Conservation (phyloP, 92 coral and sea anemone genomes). For the Parazoanthus darwini region DNA sequence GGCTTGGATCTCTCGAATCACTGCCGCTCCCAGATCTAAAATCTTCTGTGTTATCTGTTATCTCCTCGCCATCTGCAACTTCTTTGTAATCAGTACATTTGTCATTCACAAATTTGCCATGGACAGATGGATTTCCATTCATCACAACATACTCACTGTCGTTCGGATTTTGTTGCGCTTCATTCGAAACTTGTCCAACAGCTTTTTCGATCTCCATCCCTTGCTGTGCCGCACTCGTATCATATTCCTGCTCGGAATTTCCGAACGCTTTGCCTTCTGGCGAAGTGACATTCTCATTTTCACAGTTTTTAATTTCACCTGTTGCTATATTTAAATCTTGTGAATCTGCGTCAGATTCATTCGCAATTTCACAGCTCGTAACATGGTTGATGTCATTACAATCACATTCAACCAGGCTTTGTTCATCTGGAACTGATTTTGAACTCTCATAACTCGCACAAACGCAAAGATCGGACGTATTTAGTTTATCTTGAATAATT, state of each 20-base stretch:
- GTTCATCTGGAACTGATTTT: slow-evolving; percentile 16
- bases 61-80: slow-evolving; percentile 37
- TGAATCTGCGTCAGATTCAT: slow-evolving; percentile 2
- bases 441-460: not conserved
- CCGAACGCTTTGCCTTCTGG: not conserved
- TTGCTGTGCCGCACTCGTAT: slow-evolving; percentile 35
- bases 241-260: slow-evolving; percentile 3
- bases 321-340: slow-evolving; percentile 37
- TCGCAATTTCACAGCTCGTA: slow-evolving; percentile 33
- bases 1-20: not conserved
- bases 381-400: not conserved
- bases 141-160: slow-evolving; percentile 36
- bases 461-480: not conserved
- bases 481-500: not conserved
- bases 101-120: slow-evolving; percentile 4
- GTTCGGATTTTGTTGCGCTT: slow-evolving; percentile 9
- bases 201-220: slow-evolving; percentile 8
- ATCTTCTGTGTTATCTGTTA: slow-evolving; percentile 18
- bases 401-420: not conserved
- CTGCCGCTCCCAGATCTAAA: slow-evolving; percentile 15
- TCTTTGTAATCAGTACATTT: slow-evolving; percentile 32
- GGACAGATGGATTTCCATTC: slow-evolving; percentile 31
- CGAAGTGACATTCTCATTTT: slow-evolving; percentile 12
- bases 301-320: slow-evolving; percentile 32
- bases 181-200: slow-evolving; percentile 31